Percentiles rank a stretch among this genome's conserved stretches.
phyloP scores from a whole-genome alignment of 2,888 invertebrate genomes.

The Cheilosia grossa region DNA sequence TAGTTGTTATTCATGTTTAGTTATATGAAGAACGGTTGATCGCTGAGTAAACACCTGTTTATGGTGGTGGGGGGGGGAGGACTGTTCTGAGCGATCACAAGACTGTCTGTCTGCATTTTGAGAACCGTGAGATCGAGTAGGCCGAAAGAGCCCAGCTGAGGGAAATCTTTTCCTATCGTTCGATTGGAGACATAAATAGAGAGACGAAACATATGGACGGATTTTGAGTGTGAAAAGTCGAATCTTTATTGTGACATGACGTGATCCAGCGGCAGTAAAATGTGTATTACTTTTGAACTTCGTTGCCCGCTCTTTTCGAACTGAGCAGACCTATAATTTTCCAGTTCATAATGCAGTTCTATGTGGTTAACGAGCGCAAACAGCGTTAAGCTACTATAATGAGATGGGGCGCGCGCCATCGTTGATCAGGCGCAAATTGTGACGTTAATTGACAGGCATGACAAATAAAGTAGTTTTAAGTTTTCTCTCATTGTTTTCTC shows the following conservation, averaged over 20 bases:
- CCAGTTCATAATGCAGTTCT: conserved; percentile 28
- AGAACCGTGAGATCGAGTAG: conserved; percentile 16
- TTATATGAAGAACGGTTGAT: conserved; percentile 14
- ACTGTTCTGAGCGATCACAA: conserved; percentile 23
- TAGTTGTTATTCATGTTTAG: neutral
- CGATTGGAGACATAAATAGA: conserved; percentile 10
- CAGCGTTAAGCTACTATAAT: conserved; percentile 2
- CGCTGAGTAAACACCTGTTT: conserved; percentile 46
- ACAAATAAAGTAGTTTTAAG: neutral
- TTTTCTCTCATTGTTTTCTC: conserved; percentile 7
- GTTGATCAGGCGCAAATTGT: conserved; percentile 15
- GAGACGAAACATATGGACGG: neutral
- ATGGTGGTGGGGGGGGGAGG: neutral
- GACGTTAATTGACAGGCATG: conserved; percentile 16
- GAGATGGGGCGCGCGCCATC: conserved; percentile 5
- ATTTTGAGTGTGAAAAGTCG: neutral
- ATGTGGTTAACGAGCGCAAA: conserved; percentile 4
- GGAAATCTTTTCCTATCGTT: conserved; percentile 12
- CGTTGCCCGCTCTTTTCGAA: conserved; percentile 9
- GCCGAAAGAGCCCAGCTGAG: neutral
- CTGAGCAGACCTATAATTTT: conserved; percentile 6
- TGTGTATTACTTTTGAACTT: conserved; percentile 38
- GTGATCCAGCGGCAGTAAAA: conserved; percentile 6
- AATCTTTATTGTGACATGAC: neutral
- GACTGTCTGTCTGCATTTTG: conserved; percentile 2